phyloP scores from a whole-genome alignment of 2,113 vertebrate genomes.

The Antigone vipio region DNA sequence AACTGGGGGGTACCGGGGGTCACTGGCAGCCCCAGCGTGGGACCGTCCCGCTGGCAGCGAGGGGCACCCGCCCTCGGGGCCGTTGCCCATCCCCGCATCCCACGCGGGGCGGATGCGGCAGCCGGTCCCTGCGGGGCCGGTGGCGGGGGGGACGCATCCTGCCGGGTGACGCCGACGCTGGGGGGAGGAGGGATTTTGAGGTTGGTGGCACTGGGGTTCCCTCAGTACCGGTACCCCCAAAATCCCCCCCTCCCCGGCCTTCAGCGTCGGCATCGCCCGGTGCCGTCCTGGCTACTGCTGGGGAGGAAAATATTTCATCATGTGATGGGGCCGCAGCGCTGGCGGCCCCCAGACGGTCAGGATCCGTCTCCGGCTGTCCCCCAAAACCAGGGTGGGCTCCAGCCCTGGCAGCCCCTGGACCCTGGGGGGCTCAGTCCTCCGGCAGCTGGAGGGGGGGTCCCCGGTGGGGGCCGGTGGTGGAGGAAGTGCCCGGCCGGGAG shows the following conservation, averaged over 20 bases:
- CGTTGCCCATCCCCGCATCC: neutral
- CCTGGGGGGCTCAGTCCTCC: neutral
- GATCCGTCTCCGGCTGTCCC: neutral
- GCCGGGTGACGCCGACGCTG: neutral
- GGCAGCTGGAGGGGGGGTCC: neutral
- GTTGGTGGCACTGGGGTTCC: neutral
- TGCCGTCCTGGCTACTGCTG: neutral
- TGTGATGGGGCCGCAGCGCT: neutral
- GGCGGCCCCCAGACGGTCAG: neutral
- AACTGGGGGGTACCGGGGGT: neutral
- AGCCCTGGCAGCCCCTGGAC: neutral
- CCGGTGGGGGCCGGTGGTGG: no score
- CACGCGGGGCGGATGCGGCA: neutral
- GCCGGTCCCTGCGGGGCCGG: neutral
- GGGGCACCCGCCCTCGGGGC: neutral
- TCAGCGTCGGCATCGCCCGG: neutral
- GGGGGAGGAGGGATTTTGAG: neutral
- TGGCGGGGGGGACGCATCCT: neutral
- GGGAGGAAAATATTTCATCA: neutral
- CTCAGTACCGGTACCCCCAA: neutral
- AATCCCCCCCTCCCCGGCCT: no score
- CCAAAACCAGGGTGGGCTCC: neutral
- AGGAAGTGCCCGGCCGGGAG: neutral
- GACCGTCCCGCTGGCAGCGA: neutral
- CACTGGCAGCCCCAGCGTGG: neutral